A percentile compares a stretch with the other conserved stretches of the same genome.
These are phyloP conservation scores for Marisa cornuarietis DNA, from an alignment of 1,140 invertebrate genomes.

Conservation along the genomic window DNA sequence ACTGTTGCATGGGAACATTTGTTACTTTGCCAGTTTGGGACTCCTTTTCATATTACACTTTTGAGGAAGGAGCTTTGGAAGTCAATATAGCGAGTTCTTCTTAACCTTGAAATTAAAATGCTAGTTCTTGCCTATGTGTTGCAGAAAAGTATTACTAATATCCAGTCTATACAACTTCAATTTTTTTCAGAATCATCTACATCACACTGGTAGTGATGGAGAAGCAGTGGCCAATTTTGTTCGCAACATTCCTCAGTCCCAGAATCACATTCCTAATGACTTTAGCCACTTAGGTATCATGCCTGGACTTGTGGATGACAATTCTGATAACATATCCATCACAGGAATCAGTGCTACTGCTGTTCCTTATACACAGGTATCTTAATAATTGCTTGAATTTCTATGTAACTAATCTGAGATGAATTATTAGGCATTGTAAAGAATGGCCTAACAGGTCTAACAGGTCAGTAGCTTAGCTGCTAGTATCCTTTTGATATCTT, in stretches of 20 bases:
- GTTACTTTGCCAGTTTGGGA: no score
- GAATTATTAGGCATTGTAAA: neutral
- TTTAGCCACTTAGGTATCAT: constrained; percentile 60
- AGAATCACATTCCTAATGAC: constrained; percentile 54
- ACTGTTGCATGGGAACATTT: no score
- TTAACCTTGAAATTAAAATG: no score
- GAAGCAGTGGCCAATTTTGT: constrained; percentile 54
- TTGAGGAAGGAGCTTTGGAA: no score
- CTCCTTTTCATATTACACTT: no score
- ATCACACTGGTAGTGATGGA: constrained; percentile 41
- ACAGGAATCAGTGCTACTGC: constrained; percentile 59
- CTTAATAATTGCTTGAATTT: neutral
- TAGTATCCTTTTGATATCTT: neutral
- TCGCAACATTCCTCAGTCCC: constrained; percentile 38
- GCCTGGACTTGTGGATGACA: constrained; percentile 30
- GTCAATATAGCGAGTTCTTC: no score
- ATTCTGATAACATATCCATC: constrained; percentile 58
- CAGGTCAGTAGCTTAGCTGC: neutral
- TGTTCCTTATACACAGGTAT: constrained; percentile 60
- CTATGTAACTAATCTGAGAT: neutral
- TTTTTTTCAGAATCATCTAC: constrained; percentile 23
- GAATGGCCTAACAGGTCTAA: neutral
- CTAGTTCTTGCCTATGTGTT: no score
- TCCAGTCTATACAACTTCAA: neutral
- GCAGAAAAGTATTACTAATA: no score